Evolutionary conservation across 2,113 vertebrate species (phyloP).

Genomic region (Melanerpes aurifrons): DNA sequence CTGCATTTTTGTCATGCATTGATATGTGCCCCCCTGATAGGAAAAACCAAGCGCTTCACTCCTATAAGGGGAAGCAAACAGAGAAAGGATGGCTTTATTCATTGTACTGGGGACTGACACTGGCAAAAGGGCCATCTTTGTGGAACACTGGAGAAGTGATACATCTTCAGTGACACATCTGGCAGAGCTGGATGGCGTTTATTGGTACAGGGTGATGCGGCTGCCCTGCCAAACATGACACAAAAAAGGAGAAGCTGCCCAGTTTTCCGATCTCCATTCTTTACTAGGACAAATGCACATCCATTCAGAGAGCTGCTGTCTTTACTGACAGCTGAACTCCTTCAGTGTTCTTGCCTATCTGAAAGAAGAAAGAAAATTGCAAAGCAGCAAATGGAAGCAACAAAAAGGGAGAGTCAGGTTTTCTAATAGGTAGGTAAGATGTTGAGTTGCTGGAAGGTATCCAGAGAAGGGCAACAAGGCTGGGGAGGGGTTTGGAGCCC

Average conservation of each 20-base stretch:
- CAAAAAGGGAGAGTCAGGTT: neutral
- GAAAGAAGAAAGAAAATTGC: neutral
- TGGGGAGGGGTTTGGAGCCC: no score
- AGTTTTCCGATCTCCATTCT: constrained; percentile 2
- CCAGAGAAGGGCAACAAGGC: no score
- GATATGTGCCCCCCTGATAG: neutral
- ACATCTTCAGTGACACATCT: neutral
- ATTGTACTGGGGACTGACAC: neutral
- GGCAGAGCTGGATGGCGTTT: neutral
- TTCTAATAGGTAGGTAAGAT: neutral
- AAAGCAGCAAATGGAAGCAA: neutral
- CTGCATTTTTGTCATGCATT: neutral
- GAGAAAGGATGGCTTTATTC: neutral
- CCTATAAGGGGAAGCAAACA: neutral
- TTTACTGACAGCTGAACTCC: neutral
- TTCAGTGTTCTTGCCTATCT: neutral
- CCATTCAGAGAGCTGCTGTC: neutral
- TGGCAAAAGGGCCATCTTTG: neutral
- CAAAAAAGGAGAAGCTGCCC: neutral
- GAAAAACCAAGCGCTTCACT: neutral
- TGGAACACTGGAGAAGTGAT: neutral
- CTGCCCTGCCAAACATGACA: neutral
- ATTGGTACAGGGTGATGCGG: neutral
- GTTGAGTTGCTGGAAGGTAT: no score
- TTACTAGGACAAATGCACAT: neutral